Evolutionary conservation across 2,888 invertebrate species (phyloP).

Genomic region (Apotomis capreana): DNA sequence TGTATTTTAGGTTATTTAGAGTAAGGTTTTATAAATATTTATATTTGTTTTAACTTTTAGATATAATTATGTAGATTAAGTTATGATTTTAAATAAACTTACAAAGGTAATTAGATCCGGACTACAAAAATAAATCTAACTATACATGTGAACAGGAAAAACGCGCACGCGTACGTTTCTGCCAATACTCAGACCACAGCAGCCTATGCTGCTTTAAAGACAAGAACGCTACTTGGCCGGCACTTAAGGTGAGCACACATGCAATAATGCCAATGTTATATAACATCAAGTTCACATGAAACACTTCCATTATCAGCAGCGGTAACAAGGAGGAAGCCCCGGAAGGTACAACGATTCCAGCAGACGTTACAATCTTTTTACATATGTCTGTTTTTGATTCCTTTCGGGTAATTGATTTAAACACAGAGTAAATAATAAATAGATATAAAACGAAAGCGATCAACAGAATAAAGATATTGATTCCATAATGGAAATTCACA

Average conservation of each 20-base stretch:
- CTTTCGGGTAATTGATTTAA: too few relatives aligned
- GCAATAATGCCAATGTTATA: neutral
- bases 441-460: too few relatives aligned
- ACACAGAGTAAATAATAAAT: too few relatives aligned
- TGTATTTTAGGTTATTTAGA: too few relatives aligned
- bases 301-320: conserved; percentile 1
- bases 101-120: too few relatives aligned
- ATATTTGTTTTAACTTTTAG: too few relatives aligned
- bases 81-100: too few relatives aligned
- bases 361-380: neutral
- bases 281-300: neutral
- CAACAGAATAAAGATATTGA: neutral
- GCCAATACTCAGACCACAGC: conserved; percentile 9
- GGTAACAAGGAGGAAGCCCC: neutral
- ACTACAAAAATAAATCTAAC: too few relatives aligned
- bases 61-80: too few relatives aligned
- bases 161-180: neutral
- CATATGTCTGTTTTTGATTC: too few relatives aligned
- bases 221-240: neutral
- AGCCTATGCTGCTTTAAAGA: neutral
- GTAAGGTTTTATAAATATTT: too few relatives aligned
- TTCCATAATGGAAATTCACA: neutral
- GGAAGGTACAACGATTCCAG: conserved; percentile 1
- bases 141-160: too few relatives aligned
- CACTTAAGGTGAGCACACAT: neutral